phyloP scores from a whole-genome alignment of 2,888 invertebrate species.

The Cataglyphis rosenhaueri region DNA sequence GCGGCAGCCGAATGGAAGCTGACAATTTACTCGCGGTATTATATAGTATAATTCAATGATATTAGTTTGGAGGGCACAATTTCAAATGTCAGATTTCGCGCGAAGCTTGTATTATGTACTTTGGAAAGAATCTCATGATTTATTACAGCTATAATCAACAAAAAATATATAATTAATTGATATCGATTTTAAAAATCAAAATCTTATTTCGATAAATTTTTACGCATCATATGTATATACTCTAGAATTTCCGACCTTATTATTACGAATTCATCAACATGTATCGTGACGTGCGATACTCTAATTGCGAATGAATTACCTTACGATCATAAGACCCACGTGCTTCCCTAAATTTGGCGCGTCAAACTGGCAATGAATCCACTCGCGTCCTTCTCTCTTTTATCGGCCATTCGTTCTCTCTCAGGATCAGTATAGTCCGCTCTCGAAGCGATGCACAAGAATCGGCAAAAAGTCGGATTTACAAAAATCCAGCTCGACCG shows the following conservation, averaged over 20 bases:
- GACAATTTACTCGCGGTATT: conserved; percentile 64
- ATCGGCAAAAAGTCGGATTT: conserved; percentile 71
- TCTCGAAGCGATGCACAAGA: conserved; percentile 29
- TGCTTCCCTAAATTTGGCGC: conserved; percentile 56
- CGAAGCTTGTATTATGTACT: neutral
- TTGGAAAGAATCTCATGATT: neutral
- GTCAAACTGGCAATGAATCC: conserved; percentile 13
- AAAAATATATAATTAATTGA: neutral
- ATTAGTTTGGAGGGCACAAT: neutral
- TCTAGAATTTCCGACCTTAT: neutral
- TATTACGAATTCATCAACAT: neutral
- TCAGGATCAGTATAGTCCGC: conserved; percentile 17
- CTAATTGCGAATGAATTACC: conserved; percentile 22
- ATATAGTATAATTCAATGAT: conserved; percentile 33
- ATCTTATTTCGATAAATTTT: neutral
- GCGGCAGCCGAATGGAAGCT: conserved; percentile 65
- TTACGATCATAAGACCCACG: conserved; percentile 43
- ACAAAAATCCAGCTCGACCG: conserved; percentile 72
- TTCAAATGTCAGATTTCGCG: neutral
- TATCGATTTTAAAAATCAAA: neutral
- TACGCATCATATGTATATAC: no score
- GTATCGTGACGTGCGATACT: neutral
- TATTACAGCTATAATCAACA: neutral
- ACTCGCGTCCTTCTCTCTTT: conserved; percentile 7
- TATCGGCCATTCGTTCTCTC: neutral